Percentiles rank a stretch among this genome's conserved stretches.
These are phyloP conservation scores for Microchrysa polita DNA, from an alignment of 2,888 invertebrate species.

Conservation along the genomic window DNA sequence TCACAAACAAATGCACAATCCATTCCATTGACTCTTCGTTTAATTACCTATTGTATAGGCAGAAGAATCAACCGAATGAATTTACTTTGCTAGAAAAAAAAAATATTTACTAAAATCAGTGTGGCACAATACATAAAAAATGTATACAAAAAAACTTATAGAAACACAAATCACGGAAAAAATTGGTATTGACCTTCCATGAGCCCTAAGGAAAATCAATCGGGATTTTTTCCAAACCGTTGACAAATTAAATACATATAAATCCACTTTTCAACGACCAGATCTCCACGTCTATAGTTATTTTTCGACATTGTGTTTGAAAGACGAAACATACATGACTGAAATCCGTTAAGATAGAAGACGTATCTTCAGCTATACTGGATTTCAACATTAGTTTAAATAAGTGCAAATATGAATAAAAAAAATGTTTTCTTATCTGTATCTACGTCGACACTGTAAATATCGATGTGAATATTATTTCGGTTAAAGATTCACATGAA, in stretches of 20 bases:
- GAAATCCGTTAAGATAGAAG: too few species aligned
- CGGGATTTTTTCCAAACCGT: constrained; percentile 54
- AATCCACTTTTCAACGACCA: constrained; percentile 27
- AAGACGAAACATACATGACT: too few species aligned
- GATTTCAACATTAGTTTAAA: neutral
- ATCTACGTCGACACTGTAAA: too few species aligned
- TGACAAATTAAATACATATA: neutral
- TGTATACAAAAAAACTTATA: constrained; percentile 22
- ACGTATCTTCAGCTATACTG: neutral
- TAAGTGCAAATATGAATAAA: constrained; percentile 4
- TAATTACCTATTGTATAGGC: neutral
- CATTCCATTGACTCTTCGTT: constrained; percentile 15
- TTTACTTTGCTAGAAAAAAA: neutral
- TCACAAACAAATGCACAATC: neutral
- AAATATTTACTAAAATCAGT: constrained; percentile 10
- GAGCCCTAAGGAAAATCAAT: constrained; percentile 62
- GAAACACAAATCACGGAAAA: constrained; percentile 50
- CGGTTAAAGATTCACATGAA: too few species aligned
- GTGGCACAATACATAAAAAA: constrained; percentile 11
- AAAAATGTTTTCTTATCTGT: neutral
- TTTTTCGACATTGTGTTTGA: neutral
- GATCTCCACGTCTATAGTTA: constrained; percentile 42
- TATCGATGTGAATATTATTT: too few species aligned
- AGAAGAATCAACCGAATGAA: constrained; percentile 21
- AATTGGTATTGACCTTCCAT: constrained; percentile 60